phyloP scores from a whole-genome alignment of 2,888 invertebrate genomes.

The Heteropelma amictum region DNA sequence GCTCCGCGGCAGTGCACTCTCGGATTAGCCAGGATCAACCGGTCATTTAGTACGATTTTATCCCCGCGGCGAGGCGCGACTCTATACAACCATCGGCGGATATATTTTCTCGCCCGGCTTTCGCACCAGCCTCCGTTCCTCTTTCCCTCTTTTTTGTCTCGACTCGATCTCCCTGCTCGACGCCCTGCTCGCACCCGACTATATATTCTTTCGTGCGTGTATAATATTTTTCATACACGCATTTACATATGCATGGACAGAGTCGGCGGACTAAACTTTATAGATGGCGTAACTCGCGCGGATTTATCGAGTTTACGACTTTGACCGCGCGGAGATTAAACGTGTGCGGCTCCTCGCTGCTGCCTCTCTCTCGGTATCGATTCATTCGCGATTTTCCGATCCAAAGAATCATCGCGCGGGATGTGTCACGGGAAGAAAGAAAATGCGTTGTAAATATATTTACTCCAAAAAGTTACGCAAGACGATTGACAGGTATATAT shows the following conservation, averaged over 20 bases:
- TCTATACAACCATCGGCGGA: not conserved
- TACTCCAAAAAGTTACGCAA: not conserved
- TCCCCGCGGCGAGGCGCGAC: slow-evolving; percentile 53
- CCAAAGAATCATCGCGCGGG: no score
- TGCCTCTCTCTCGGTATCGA: slow-evolving; percentile 45
- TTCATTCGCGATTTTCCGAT: slow-evolving; percentile 42
- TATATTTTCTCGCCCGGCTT: slow-evolving; percentile 32
- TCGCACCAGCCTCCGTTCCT: slow-evolving; percentile 74
- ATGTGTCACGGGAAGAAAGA: no score
- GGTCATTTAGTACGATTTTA: slow-evolving; percentile 71
- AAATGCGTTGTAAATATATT: no score
- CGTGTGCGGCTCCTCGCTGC: no score
- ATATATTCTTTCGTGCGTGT: not conserved
- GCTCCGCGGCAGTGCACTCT: slow-evolving; percentile 28
- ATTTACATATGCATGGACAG: not conserved
- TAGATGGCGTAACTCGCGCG: slow-evolving; percentile 49
- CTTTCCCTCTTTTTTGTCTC: no score
- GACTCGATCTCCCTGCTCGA: no score
- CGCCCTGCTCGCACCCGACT: no score
- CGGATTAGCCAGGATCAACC: slow-evolving; percentile 70
- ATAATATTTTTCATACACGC: not conserved
- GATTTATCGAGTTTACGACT: slow-evolving; percentile 69
- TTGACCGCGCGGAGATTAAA: slow-evolving; percentile 67
- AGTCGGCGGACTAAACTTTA: not conserved
- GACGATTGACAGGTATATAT: slow-evolving; percentile 27